Base-by-base conservation (phyloP, 2,113 vertebrate genomes). In the Chionomys nivalis region DNA sequence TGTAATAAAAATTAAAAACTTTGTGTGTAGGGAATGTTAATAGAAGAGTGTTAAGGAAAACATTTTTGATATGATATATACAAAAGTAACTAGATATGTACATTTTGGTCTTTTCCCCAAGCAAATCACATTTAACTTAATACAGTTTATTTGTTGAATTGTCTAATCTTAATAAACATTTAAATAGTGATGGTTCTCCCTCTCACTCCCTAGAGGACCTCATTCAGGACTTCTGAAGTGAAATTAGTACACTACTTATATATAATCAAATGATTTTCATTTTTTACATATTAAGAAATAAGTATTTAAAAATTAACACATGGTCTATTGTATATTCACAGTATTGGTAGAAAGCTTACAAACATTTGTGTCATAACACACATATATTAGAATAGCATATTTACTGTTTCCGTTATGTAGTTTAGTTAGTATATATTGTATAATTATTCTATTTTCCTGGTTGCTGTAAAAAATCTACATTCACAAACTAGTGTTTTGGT, bases 1-100 rank as follows among this genome's bases (percentile, higher is more conserved):
- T 58, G 75, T 75, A 39, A 55, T 58, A 78, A 70, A 73, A 47
- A 73, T 75, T 91, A n/a, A 91, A 92, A 66, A 87, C 75, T 79
- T 68, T 28, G 66, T 26, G 6, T 58, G 3, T 55, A 86, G 33
- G 26, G 77, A 65, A 87, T 87, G 11, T 70, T 85, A 73, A 23
- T 90, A 83, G 42, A 4, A 86, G 13, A 79, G 66, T 58, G 58
- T 36, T 72, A 82, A 81, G 14, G 24, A 85, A 93, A 96, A 55
- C 8, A 85, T 24, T 86, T 21, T 36, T 33, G 61, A 52, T 83
- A 87, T 87, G 4, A 4, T 42, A 7, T 42, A 75, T n/a, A 8
- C n/a, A 49, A 49, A 39, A 36, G 42, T 23, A 44, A 16, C 23
- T 72, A 87, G 12, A 31, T 49, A 28, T 79, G 23, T 42, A 7